phyloP scores from a whole-genome alignment of 1,140 invertebrate species.

The Diorhabda sublineata region DNA sequence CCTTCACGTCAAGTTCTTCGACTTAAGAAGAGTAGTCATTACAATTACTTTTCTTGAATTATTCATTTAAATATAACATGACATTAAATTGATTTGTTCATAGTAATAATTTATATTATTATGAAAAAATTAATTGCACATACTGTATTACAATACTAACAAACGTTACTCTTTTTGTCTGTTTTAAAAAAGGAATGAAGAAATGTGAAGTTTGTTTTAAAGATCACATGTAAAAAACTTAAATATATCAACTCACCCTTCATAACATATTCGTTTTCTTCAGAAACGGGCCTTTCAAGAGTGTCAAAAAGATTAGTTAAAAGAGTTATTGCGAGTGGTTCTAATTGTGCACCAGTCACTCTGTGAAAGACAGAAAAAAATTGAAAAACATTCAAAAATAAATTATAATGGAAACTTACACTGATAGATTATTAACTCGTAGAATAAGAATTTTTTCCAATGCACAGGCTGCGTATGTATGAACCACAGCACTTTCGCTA shows the following conservation, averaged over 20 bases:
- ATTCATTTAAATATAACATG: no score
- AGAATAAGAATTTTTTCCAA: conserved; percentile 86
- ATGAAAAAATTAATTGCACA: no score
- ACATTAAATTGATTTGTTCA: no score
- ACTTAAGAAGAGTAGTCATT: no score
- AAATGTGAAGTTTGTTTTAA: no score
- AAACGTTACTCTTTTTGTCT: no score
- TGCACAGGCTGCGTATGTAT: conserved; percentile 89
- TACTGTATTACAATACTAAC: no score
- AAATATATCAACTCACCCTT: conserved; percentile 59
- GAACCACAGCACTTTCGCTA: conserved; percentile 79
- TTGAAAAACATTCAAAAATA: neutral
- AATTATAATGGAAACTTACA: conserved; percentile 48
- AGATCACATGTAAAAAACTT: no score
- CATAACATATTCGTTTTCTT: conserved; percentile 97
- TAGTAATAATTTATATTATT: no score
- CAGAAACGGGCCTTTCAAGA: conserved; percentile 66
- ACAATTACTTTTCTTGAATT: no score
- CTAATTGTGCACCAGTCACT: conserved; percentile 55
- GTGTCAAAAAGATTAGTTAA: conserved; percentile 72
- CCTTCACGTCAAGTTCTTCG: no score
- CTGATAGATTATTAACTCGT: conserved; percentile 51
- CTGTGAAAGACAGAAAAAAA: conserved; percentile 46
- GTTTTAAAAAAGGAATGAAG: no score
- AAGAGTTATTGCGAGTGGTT: conserved; percentile 61